Conservation (phyloP, 1,140 invertebrate species). For the Sycophila sp. region DNA sequence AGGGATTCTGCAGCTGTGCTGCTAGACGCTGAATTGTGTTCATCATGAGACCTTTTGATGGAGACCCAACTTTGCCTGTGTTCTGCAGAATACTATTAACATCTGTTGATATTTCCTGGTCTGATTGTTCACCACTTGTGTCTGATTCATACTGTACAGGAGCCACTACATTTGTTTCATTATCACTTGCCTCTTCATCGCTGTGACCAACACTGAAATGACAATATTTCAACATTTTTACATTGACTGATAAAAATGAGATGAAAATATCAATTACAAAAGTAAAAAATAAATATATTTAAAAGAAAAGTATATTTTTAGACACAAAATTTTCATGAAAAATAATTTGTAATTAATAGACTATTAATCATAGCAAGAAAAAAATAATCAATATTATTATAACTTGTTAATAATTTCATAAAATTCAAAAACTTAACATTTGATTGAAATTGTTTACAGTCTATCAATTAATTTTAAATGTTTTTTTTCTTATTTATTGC, state of each 20-base stretch:
- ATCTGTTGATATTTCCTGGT: constrained; percentile 52
- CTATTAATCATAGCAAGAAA: too few species aligned
- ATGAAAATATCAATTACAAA: too few species aligned
- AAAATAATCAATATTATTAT: too few species aligned
- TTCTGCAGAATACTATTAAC: constrained; percentile 58
- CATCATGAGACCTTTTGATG: constrained; percentile 55
- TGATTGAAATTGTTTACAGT: too few species aligned
- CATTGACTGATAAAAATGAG: neutral
- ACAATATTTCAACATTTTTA: neutral
- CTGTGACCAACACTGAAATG: neutral
- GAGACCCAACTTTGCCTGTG: constrained; percentile 48
- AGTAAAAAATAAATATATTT: neutral
- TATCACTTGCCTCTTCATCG: constrained; percentile 40
- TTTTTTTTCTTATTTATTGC: neutral
- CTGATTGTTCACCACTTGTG: constrained; percentile 55
- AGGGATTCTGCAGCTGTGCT: constrained; percentile 50
- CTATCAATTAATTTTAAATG: too few species aligned
- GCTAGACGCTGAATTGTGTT: constrained; percentile 61
- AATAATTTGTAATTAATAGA: too few species aligned
- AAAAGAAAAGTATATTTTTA: neutral
- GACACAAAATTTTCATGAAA: too few species aligned
- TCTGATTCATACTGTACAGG: constrained; percentile 52
- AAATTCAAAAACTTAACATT: too few species aligned
- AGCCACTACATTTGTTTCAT: constrained; percentile 17
- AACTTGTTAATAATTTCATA: too few species aligned